phyloP scores from a whole-genome alignment of 1,140 invertebrate genomes.

The Lasaia peninsularis region DNA sequence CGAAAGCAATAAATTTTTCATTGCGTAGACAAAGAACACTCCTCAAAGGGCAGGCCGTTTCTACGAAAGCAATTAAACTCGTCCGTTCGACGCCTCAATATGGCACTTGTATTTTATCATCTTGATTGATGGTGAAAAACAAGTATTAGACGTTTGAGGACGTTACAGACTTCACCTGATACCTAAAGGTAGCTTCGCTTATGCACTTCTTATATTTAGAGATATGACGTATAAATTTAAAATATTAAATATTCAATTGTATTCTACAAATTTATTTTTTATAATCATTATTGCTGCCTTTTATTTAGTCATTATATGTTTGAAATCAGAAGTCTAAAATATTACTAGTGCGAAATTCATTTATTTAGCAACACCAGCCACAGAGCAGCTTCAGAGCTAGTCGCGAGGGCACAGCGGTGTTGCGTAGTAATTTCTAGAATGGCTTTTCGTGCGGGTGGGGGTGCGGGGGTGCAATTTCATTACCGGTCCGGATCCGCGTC shows the following conservation, averaged over 20 bases:
- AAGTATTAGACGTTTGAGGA: conserved; percentile 35
- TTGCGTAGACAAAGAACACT: conserved; percentile 54
- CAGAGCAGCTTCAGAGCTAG: conserved; percentile 7
- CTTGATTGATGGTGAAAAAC: conserved; percentile 44
- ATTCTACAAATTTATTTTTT: no score
- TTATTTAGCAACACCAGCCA: background rate
- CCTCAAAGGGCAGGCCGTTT: conserved; percentile 39
- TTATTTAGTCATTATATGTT: background rate
- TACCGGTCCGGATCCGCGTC: conserved; percentile 76
- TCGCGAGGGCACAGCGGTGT: conserved; percentile 47
- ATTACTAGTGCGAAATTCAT: background rate
- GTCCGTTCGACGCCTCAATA: conserved; percentile 39
- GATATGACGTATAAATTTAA: no score
- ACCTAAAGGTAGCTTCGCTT: background rate
- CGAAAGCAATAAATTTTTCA: conserved; percentile 64
- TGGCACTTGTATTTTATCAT: conserved; percentile 11
- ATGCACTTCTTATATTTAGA: no score
- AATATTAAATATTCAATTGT: no score
- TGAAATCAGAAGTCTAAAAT: background rate
- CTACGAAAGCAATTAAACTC: conserved; percentile 48
- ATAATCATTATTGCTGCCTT: background rate
- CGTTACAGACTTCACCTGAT: background rate
- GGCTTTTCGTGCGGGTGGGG: conserved; percentile 39
- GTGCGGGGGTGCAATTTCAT: conserved; percentile 73
- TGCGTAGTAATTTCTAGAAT: conserved; percentile 75